A percentile compares a stretch with the other conserved stretches of the same genome.
Evolutionary conservation across 2,113 vertebrate species (phyloP).

Genomic region (Athene noctua): DNA sequence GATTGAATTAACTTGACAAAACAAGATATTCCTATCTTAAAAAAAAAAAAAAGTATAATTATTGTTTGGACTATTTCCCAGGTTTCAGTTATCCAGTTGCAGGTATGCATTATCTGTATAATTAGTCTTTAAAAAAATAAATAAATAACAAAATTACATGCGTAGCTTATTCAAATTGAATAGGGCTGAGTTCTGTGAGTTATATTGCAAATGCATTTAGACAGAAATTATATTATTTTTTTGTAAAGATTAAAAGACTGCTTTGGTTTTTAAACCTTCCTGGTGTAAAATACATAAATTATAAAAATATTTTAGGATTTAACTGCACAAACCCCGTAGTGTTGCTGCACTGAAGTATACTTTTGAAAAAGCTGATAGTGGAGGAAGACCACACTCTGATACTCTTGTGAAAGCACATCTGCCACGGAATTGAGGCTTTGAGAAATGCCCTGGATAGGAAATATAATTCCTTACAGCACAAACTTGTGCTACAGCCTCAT

Average conservation of each 20-base stretch:
- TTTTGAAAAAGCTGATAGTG: background rate
- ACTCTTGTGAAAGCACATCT: background rate
- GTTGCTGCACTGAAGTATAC: background rate
- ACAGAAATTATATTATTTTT: background rate
- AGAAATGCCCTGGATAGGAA: background rate
- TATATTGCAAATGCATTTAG: background rate
- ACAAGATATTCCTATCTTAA: background rate
- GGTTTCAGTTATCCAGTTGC: background rate
- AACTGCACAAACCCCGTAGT: background rate
- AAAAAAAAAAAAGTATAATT: background rate
- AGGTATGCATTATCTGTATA: background rate
- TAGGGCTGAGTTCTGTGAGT: background rate
- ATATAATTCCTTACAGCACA: background rate
- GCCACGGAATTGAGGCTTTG: background rate
- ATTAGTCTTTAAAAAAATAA: background rate
- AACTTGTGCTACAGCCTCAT: background rate
- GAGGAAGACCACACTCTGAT: background rate
- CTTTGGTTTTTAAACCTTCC: background rate
- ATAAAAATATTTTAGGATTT: background rate
- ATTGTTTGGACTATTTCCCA: background rate
- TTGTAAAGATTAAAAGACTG: background rate
- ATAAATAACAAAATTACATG: background rate
- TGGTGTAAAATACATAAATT: background rate
- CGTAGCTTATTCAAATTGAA: background rate
- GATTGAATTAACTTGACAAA: constrained; percentile 8